These are phyloP conservation scores for Tetheella fluctuosa DNA, from an alignment of 2,888 invertebrate genomes.

Conservation along the genomic window DNA sequence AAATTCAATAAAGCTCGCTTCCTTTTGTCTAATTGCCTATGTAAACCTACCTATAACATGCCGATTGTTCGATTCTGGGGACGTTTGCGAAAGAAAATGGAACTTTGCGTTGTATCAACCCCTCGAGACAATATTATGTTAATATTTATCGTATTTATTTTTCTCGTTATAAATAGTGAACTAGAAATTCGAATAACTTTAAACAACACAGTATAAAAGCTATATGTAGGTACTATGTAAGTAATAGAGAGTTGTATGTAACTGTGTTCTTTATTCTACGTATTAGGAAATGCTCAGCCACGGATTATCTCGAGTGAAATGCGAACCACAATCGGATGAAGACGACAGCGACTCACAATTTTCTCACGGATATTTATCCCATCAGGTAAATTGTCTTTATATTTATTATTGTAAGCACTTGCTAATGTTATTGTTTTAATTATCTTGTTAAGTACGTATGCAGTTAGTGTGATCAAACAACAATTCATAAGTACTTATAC, in stretches of 20 bases:
- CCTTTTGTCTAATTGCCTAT: slow-evolving; percentile 80
- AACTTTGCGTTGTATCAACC: slow-evolving; percentile 35
- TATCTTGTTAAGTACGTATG: neutral
- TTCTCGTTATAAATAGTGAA: neutral
- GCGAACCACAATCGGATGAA: slow-evolving; percentile 71
- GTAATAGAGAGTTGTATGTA: slow-evolving; percentile 15
- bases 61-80: slow-evolving; percentile 61
- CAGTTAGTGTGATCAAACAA: no score
- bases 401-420: no score
- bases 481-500: no score
- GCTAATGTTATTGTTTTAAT: neutral
- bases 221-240: neutral
- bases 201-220: neutral
- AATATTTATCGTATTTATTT: neutral
- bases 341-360: slow-evolving; percentile 64
- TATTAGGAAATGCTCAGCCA: slow-evolving; percentile 70
- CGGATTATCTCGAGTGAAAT: slow-evolving; percentile 61
- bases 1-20: slow-evolving; percentile 81
- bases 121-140: slow-evolving; percentile 21
- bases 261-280: slow-evolving; percentile 18
- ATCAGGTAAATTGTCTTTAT: slow-evolving; percentile 50
- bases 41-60: slow-evolving; percentile 67
- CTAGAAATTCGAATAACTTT: neutral
- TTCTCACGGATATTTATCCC: slow-evolving; percentile 49
- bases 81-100: slow-evolving; percentile 56